Evolutionary conservation across 1,140 invertebrate species (phyloP).

Genomic region (Diorhabda elongata): DNA sequence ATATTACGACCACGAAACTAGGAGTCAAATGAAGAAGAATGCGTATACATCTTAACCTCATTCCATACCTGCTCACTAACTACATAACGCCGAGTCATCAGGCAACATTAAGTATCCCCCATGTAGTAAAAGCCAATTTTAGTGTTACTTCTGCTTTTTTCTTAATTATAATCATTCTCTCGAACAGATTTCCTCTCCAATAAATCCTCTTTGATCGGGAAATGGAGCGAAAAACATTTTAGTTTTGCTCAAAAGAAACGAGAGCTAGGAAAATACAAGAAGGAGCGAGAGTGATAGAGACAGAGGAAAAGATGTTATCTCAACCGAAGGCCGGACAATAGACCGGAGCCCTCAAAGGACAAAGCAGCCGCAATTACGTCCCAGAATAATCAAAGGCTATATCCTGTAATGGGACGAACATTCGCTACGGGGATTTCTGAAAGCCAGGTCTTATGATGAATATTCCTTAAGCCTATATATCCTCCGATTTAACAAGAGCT

Average conservation of each 20-base stretch:
- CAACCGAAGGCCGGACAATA: conserved; percentile 32
- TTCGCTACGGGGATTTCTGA: conserved; percentile 24
- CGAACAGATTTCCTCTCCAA: conserved; percentile 11
- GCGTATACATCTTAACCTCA: too few species aligned
- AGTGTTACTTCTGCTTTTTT: background rate
- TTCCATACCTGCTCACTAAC: too few species aligned
- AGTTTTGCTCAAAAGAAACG: conserved; percentile 12
- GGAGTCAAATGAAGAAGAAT: too few species aligned
- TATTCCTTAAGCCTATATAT: conserved; percentile 15
- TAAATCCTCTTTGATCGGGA: conserved; percentile 24
- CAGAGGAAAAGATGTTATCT: conserved; percentile 5
- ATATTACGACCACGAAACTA: too few species aligned
- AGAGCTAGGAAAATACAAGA: background rate
- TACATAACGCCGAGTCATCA: too few species aligned
- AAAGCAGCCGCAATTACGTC: conserved; percentile 37
- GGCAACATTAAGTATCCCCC: too few species aligned
- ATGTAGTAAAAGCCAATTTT: background rate
- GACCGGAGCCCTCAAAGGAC: conserved; percentile 31
- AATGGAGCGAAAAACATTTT: conserved; percentile 32
- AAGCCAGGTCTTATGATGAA: conserved; percentile 3
- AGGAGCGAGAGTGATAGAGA: conserved; percentile 15
- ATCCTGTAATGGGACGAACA: conserved; percentile 35
- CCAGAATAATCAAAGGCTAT: conserved; percentile 40
- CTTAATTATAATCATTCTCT: conserved; percentile 3
- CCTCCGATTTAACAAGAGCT: conserved; percentile 14